Base-by-base conservation (phyloP, 30 jellyfish, hydroid and myxozoan species). In the Hydractinia symbiolongicarpus region DNA sequence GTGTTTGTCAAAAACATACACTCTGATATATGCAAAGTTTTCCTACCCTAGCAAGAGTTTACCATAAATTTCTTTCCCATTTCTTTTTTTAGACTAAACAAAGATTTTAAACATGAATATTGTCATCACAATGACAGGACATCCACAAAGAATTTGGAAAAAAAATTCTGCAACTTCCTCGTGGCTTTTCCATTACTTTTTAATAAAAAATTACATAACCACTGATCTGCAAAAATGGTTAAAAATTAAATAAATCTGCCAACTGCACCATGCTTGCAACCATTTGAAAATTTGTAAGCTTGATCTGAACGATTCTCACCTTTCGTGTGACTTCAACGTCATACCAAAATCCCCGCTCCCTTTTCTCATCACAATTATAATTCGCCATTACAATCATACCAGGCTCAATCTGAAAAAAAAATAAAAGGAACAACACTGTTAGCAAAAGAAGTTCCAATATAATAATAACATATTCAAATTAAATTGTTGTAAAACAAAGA, bases 271-370 rank as follows among this genome's bases (percentile, higher is more conserved):
- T 30, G 44, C 44, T 30, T 30, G 44, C 44, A 30, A 30, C 44
- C 44, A 30, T 30, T 1, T 58, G 15, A 7, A 64, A 13, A n/a
- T 64, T 64, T 64, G 7, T 54, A 78, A n/a, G n/a, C n/a, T n/a
- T n/a, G n/a, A n/a, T n/a, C n/a, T n/a, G n/a, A 72, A 72, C 4
- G 8, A 52, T 17, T 52, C 17, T 14, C 15, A 73, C 98, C 96
- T 91, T 91, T 79, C 95, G 78, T 55, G 96, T 86, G 54, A 91
- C 93, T 40, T 78, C 60, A 55, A 86, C 86, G 69, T 91, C 98
- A 82, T 86, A 91, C 98, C 98, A 91, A 79, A 86, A 86, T 21
- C 98, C 98, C 73, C 98, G 71, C 51, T 91, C 98, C 56, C 82
- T 86, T 20, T 95, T 96, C 16, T 83, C 94, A 55, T 91, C 98